Percentiles rank a stretch among this genome's conserved stretches.
Conservation (phyloP, 2,113 vertebrate genomes). For the Pluvianellus socialis region DNA sequence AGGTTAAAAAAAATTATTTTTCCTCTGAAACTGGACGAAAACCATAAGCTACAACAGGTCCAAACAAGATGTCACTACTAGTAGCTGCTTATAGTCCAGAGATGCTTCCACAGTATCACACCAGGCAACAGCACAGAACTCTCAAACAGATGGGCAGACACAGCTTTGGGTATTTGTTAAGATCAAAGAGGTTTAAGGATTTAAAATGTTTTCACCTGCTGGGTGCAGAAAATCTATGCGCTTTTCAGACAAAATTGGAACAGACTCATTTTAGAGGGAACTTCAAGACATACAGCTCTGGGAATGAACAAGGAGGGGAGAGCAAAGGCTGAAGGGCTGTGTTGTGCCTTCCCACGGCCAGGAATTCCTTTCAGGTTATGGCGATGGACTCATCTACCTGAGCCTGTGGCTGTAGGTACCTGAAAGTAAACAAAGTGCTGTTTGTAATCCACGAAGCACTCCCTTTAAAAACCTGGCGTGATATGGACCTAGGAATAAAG, state of each 20-base stretch:
- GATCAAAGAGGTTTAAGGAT: conserved; percentile 4
- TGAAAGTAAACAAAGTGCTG: background rate
- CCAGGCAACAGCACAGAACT: background rate
- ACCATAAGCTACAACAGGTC: background rate
- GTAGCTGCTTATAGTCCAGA: background rate
- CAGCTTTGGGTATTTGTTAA: background rate
- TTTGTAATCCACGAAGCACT: background rate
- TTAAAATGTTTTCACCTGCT: background rate
- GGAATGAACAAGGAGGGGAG: background rate
- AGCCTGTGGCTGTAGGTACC: background rate
- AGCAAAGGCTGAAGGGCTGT: background rate
- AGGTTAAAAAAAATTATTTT: no score
- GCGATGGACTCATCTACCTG: background rate
- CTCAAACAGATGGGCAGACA: conserved; percentile 19
- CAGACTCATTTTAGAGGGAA: background rate
- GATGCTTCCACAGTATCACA: background rate
- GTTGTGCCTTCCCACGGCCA: background rate
- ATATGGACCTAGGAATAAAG: background rate
- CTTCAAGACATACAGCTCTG: background rate
- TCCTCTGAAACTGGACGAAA: no score
- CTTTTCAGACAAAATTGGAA: background rate
- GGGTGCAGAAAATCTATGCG: background rate
- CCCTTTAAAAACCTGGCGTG: background rate
- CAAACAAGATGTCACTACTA: background rate
- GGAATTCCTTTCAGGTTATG: background rate